These are phyloP conservation scores for Eulemur rubriventer DNA, from an alignment of 2,797 vertebrate genomes.

Conservation along the genomic window DNA sequence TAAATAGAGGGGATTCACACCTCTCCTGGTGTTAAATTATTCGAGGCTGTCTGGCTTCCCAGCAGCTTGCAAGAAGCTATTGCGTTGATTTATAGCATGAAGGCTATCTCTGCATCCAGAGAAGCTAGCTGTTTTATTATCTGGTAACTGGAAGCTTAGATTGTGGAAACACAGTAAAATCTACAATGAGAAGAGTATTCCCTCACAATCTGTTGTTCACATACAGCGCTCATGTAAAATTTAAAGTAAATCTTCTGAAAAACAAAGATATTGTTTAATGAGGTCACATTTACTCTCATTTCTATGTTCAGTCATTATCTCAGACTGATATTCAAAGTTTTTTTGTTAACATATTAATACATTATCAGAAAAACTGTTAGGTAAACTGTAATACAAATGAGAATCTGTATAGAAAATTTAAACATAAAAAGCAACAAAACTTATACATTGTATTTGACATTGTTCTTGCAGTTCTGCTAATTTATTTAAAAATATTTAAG, in stretches of 20 bases:
- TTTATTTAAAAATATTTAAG: not conserved
- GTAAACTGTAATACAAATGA: not conserved
- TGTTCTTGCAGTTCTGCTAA: not conserved
- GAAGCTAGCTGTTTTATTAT: not conserved
- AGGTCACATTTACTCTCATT: not conserved
- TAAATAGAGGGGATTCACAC: not conserved
- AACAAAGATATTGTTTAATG: not conserved
- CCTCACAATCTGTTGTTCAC: not conserved
- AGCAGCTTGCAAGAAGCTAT: not conserved
- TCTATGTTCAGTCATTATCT: not conserved
- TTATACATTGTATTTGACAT: not conserved
- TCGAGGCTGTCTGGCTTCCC: constrained; percentile 32
- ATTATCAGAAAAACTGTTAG: not conserved
- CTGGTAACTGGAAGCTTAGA: not conserved
- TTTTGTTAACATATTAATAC: not conserved
- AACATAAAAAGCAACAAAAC: not conserved
- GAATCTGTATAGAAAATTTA: not conserved
- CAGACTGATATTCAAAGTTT: not conserved
- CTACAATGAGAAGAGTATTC: not conserved
- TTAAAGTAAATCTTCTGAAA: constrained; percentile 31
- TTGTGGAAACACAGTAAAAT: not conserved
- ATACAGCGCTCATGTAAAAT: not conserved
- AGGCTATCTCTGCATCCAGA: not conserved
- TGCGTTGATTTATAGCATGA: not conserved
- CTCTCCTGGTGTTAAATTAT: constrained; percentile 20